A percentile compares a stretch with the other conserved stretches of the same genome.
These are phyloP conservation scores for Centrocercus urophasianus DNA, from an alignment of 2,113 vertebrate genomes.

Conservation along the genomic window DNA sequence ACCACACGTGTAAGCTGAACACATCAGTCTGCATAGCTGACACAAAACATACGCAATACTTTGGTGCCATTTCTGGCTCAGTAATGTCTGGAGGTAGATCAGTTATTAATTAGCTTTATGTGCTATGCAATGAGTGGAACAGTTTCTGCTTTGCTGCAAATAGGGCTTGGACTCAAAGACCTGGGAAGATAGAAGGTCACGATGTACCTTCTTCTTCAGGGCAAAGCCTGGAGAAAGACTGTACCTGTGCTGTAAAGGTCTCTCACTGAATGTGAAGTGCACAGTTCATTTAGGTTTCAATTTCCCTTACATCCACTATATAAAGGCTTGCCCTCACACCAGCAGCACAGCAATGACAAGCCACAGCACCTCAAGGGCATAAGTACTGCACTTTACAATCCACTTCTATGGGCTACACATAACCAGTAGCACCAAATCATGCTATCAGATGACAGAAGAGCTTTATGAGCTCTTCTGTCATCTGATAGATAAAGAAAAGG, in stretches of 20 bases:
- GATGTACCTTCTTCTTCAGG: background rate
- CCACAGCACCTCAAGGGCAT: background rate
- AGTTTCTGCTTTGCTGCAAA: background rate
- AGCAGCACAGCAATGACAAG: background rate
- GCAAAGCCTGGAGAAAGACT: background rate
- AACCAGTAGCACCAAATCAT: background rate
- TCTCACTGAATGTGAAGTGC: background rate
- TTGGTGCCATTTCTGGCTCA: background rate
- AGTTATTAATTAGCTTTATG: background rate
- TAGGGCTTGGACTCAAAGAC: background rate
- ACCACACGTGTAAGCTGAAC: background rate
- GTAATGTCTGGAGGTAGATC: background rate
- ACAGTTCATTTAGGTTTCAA: background rate
- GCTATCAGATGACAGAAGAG: no score
- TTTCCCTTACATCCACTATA: background rate
- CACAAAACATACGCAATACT: background rate
- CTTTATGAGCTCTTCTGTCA: background rate
- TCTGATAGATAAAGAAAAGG: background rate
- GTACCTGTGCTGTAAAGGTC: background rate
- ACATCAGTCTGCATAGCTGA: background rate
- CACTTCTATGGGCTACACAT: background rate
- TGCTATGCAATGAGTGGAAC: background rate
- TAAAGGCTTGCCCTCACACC: background rate
- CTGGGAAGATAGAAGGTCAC: background rate
- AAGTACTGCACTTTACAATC: background rate